phyloP scores from a whole-genome alignment of 2,797 vertebrate genomes.

The Tolypeutes matacus region DNA sequence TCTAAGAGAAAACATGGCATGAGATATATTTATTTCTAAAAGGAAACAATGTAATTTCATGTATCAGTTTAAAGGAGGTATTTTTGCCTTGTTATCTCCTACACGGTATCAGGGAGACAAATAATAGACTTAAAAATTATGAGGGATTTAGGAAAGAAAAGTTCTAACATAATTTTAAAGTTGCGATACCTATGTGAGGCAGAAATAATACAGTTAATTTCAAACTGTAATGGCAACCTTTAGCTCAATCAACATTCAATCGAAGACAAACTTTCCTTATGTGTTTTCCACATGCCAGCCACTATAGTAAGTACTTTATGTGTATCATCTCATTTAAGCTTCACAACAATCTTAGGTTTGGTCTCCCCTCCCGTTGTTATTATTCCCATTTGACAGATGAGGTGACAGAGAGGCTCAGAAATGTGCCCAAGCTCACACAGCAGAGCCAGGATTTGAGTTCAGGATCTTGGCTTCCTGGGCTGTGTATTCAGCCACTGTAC shows the following conservation, averaged over 20 bases:
- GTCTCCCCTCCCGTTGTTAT: not conserved
- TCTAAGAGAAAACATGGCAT: not conserved
- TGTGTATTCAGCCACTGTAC: not conserved
- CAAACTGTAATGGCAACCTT: not conserved
- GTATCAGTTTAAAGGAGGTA: not conserved
- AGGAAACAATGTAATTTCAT: not conserved
- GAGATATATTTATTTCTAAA: not conserved
- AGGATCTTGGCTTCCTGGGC: not conserved
- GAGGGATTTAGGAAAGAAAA: not conserved
- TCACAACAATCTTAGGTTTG: not conserved
- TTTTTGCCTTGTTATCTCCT: not conserved
- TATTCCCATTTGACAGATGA: not conserved
- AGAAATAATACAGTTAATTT: not conserved
- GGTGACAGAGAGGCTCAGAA: not conserved
- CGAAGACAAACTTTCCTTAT: not conserved
- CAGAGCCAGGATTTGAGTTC: not conserved
- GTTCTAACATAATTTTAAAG: not conserved
- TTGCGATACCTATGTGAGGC: not conserved
- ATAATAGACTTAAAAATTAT: not conserved
- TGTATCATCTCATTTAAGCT: not conserved
- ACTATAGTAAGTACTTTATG: not conserved
- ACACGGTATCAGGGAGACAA: not conserved
- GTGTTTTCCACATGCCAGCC: not conserved
- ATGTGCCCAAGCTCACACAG: not conserved
- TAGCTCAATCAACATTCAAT: not conserved